Conservation (phyloP, 2,888 invertebrate genomes). For the Tipula lateralis region DNA sequence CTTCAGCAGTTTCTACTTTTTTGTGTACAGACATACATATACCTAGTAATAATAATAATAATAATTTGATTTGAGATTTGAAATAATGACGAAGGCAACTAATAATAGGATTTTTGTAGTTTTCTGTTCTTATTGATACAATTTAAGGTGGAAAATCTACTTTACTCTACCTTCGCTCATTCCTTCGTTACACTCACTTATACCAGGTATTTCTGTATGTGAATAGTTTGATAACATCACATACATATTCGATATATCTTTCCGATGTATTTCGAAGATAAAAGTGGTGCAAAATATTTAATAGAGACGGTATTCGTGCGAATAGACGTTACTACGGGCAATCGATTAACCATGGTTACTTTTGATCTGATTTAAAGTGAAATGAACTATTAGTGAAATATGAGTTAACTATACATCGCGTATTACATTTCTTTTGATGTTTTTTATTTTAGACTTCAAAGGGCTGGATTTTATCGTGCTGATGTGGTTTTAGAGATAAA, state of each 20-base stretch:
- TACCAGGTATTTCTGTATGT: neutral
- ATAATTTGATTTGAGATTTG: constrained; percentile 11
- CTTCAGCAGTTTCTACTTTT: neutral
- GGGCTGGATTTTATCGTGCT: neutral
- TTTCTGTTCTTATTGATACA: neutral
- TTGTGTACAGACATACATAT: neutral
- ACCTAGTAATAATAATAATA: neutral
- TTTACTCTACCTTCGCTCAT: no score
- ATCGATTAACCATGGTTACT: neutral
- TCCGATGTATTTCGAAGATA: neutral
- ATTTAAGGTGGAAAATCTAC: neutral
- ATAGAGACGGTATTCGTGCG: neutral
- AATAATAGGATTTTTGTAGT: neutral
- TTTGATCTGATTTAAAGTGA: neutral
- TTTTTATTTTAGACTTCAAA: neutral
- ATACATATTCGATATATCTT: neutral
- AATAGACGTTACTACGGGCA: neutral
- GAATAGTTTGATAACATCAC: neutral
- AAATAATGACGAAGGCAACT: constrained; percentile 11
- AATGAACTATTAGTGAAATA: neutral
- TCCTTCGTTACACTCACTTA: no score
- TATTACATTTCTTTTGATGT: neutral
- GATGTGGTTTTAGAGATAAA: neutral
- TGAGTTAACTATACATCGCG: neutral
- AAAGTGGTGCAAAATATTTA: neutral